Evolutionary conservation across 2,113 vertebrate genomes (phyloP).

Genomic region (Merops nubicus): DNA sequence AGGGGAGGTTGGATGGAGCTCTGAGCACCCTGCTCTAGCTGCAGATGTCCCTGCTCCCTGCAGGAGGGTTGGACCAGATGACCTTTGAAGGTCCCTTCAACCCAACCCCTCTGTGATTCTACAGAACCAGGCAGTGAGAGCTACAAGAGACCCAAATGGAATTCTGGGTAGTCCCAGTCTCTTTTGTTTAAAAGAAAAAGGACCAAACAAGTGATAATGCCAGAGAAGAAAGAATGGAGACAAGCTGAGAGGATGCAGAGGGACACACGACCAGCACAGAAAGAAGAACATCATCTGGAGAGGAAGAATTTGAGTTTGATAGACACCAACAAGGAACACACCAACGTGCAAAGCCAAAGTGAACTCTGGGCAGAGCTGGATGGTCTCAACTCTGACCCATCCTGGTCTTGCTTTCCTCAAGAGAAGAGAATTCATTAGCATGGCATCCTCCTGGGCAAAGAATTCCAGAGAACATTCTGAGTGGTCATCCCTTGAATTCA

Average conservation of each 20-base stretch:
- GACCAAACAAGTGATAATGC: not conserved
- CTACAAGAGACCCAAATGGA: not conserved
- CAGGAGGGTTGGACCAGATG: not conserved
- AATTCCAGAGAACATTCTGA: not conserved
- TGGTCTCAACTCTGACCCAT: not conserved
- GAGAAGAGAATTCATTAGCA: no score
- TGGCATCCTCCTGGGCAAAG: no score
- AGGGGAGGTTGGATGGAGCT: no score
- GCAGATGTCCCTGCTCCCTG: no score
- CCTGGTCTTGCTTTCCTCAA: no score
- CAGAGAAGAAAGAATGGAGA: not conserved
- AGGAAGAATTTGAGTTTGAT: not conserved
- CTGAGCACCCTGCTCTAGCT: no score
- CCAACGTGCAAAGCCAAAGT: not conserved
- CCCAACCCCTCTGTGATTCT: not conserved
- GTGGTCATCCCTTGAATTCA: not conserved
- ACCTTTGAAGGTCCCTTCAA: not conserved
- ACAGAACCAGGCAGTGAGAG: not conserved
- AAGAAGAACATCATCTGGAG: not conserved
- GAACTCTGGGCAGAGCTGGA: not conserved
- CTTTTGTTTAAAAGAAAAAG: not conserved
- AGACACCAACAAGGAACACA: not conserved
- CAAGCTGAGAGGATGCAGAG: not conserved
- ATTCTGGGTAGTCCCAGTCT: not conserved
- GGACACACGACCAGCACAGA: not conserved